Percentiles rank a stretch among this genome's conserved stretches.
phyloP scores from a whole-genome alignment of 2,797 vertebrate genomes.

The Syngnathus acus region DNA sequence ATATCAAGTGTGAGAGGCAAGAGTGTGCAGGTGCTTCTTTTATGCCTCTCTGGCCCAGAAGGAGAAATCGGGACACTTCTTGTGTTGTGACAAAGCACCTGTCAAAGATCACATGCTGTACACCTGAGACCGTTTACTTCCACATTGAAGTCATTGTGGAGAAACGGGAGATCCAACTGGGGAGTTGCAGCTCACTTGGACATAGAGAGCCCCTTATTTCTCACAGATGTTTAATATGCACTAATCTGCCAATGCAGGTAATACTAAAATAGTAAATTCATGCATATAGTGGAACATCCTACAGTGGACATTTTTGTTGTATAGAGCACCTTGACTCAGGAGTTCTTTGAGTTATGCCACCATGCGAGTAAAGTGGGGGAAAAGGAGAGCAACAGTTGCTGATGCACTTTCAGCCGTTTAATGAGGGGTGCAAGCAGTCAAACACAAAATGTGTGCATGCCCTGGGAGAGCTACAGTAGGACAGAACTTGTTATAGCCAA shows the following conservation, averaged over 20 bases:
- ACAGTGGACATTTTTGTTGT: not conserved
- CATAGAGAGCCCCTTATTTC: not conserved
- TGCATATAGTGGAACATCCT: not conserved
- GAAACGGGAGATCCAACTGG: not conserved
- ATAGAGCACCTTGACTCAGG: not conserved
- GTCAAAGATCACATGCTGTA: conserved; percentile 1
- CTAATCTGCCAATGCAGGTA: not conserved
- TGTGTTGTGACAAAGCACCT: conserved; percentile 5
- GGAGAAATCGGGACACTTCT: conserved; percentile 7
- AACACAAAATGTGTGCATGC: too few species aligned
- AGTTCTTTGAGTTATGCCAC: too few species aligned
- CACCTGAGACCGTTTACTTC: not conserved
- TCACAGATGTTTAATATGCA: not conserved
- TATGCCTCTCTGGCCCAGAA: not conserved
- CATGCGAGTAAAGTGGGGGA: not conserved
- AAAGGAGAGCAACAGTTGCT: not conserved
- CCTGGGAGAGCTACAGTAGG: too few species aligned
- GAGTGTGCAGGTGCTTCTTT: not conserved
- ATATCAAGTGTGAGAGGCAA: conserved; percentile 2
- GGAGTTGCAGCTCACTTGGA: not conserved
- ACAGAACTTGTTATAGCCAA: too few species aligned
- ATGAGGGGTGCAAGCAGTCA: too few species aligned
- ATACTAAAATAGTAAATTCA: not conserved
- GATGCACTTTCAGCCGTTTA: too few species aligned
- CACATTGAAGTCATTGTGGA: not conserved